A percentile compares a stretch with the other conserved stretches of the same genome.
Evolutionary conservation across 2,888 invertebrate species (phyloP).

Genomic region (Drosophila peninsularis): DNA sequence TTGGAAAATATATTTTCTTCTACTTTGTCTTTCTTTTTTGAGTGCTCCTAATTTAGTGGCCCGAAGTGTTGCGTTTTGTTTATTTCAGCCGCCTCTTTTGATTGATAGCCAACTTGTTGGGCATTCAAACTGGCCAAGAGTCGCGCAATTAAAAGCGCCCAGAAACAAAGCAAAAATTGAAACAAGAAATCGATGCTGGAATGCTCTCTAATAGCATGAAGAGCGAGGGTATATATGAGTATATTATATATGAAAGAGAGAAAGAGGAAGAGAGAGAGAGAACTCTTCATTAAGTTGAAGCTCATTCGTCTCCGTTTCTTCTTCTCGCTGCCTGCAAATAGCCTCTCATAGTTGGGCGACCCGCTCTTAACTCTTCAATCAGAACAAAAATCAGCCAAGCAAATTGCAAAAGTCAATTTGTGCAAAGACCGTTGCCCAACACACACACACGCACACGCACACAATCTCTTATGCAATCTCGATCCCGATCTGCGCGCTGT

Average conservation of each 20-base stretch:
- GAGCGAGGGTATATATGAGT: not conserved
- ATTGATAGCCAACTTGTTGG: constrained; percentile 72
- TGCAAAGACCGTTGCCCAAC: constrained; percentile 53
- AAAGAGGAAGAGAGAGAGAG: no score
- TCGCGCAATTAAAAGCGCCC: constrained; percentile 63
- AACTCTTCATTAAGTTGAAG: not conserved
- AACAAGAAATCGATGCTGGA: not conserved
- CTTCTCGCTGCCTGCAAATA: constrained; percentile 1
- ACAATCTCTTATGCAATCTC: constrained; percentile 68
- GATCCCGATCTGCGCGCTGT: constrained; percentile 59
- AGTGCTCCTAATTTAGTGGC: constrained; percentile 52
- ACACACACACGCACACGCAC: not conserved
- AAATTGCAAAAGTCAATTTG: constrained; percentile 77
- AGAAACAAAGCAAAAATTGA: constrained; percentile 5
- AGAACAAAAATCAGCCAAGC: constrained; percentile 64
- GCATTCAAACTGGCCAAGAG: constrained; percentile 68
- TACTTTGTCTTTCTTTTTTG: not conserved
- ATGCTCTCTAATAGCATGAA: constrained; percentile 10
- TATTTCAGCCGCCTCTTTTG: constrained; percentile 44
- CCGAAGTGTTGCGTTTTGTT: constrained; percentile 44
- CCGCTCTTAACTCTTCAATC: constrained; percentile 5
- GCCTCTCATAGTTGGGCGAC: not conserved
- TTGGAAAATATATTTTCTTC: constrained; percentile 9
- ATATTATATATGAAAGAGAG: not conserved
- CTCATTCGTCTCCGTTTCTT: not conserved